Evolutionary conservation across 2,797 vertebrate species (phyloP).

Genomic region (Sorex maritimensis): DNA sequence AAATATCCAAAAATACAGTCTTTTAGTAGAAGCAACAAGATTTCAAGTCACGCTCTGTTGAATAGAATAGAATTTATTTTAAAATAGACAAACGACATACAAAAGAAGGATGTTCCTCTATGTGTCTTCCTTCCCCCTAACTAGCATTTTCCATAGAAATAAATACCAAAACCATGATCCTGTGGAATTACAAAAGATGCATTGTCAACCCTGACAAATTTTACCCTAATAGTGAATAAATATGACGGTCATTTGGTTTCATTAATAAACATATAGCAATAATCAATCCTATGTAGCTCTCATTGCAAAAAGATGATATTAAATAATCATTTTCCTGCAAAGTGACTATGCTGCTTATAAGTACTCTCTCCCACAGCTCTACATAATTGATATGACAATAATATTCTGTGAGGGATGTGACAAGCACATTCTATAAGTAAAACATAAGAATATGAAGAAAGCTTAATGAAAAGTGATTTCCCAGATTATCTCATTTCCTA

Average conservation of each 20-base stretch:
- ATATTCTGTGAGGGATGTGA: neutral
- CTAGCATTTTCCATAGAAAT: neutral
- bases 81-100: neutral
- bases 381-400: constrained; percentile 12
- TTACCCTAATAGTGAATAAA: constrained; percentile 39
- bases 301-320: neutral
- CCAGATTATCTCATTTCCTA: constrained; percentile 28
- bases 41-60: constrained; percentile 38
- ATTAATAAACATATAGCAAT: constrained; percentile 25
- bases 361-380: constrained; percentile 18
- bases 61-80: constrained; percentile 35
- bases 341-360: constrained; percentile 12
- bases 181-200: neutral
- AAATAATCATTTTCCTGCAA: constrained; percentile 36
- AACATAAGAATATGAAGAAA: neutral
- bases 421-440: constrained; percentile 20
- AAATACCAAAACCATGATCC: constrained; percentile 14
- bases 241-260: neutral
- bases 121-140: neutral
- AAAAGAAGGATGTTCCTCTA: neutral
- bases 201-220: neutral
- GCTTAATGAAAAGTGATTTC: neutral
- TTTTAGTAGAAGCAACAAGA: constrained; percentile 55
- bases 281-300: constrained; percentile 15
- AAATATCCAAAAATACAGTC: constrained; percentile 56